A percentile compares a stretch with the other conserved stretches of the same genome.
phyloP scores from a whole-genome alignment of 2,888 invertebrate species.

The Parelbella ahira region DNA sequence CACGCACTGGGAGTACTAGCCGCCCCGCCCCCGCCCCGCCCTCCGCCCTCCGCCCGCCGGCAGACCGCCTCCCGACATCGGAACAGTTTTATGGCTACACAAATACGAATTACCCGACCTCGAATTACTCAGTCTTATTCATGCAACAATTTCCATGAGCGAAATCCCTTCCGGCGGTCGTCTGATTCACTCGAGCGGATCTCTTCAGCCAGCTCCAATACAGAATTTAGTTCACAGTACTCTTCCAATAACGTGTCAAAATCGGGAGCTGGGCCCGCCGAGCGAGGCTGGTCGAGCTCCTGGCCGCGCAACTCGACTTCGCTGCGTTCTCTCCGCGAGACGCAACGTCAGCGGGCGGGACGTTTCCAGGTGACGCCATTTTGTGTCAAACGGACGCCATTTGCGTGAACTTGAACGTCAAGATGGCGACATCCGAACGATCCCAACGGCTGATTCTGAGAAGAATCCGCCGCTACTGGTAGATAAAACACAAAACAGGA shows the following conservation, averaged over 20 bases:
- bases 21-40: too few species aligned
- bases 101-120: too few species aligned
- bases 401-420: conserved; percentile 34
- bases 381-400: conserved; percentile 46
- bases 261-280: conserved; percentile 33
- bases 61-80: too few species aligned
- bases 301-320: conserved; percentile 52
- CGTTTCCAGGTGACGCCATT: conserved; percentile 47
- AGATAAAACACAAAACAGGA: conserved; percentile 49
- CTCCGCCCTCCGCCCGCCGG: too few species aligned
- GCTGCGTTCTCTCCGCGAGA: too few species aligned
- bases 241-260: conserved; percentile 47
- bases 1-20: too few species aligned
- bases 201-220: conserved; percentile 26
- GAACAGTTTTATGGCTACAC: too few species aligned
- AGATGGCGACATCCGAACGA: conserved; percentile 63
- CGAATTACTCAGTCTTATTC: too few species aligned
- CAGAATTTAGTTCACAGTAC: conserved; percentile 48
- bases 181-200: conserved; percentile 7
- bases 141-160: background rate
- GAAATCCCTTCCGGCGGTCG: conserved; percentile 1
- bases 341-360: conserved; percentile 44
- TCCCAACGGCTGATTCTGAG: conserved; percentile 62
- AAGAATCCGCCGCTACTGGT: conserved; percentile 61
- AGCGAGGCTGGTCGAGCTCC: too few species aligned